These are phyloP conservation scores for Patella caerulea DNA, from an alignment of 2,888 invertebrate species.

Conservation along the genomic window DNA sequence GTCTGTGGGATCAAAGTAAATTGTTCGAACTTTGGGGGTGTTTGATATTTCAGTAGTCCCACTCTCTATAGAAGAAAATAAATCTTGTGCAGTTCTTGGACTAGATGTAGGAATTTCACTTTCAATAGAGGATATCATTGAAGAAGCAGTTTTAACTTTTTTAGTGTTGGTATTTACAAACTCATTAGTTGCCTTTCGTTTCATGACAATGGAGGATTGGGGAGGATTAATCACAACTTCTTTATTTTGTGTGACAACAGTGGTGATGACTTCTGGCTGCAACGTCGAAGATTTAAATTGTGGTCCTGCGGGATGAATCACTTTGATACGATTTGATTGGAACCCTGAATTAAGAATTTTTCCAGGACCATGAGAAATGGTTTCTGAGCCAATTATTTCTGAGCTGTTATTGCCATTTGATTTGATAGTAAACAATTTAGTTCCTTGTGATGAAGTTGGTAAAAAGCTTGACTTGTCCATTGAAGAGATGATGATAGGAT, in stretches of 20 bases:
- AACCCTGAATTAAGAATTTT: too few relatives aligned
- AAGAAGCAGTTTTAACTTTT: not conserved
- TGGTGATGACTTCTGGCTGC: not conserved
- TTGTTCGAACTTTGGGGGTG: not conserved
- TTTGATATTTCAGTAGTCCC: too few relatives aligned
- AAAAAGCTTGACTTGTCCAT: not conserved
- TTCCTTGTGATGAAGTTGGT: not conserved
- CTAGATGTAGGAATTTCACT: not conserved
- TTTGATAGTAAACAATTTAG: not conserved
- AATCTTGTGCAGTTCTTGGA: not conserved
- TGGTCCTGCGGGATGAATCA: too few relatives aligned
- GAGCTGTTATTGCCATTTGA: not conserved
- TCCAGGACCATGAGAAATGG: too few relatives aligned
- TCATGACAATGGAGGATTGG: not conserved
- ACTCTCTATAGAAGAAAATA: too few relatives aligned
- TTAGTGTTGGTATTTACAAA: not conserved
- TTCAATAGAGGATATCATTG: not conserved
- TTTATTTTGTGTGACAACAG: not conserved
- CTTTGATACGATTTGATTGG: too few relatives aligned
- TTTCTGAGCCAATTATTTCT: not conserved
- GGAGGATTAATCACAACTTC: not conserved
- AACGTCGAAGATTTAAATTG: too few relatives aligned
- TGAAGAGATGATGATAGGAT: not conserved
- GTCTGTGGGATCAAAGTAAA: not conserved
- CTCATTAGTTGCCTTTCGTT: not conserved